Base-by-base conservation (phyloP, 2,113 vertebrate species). In the Pteruthius melanotis region DNA sequence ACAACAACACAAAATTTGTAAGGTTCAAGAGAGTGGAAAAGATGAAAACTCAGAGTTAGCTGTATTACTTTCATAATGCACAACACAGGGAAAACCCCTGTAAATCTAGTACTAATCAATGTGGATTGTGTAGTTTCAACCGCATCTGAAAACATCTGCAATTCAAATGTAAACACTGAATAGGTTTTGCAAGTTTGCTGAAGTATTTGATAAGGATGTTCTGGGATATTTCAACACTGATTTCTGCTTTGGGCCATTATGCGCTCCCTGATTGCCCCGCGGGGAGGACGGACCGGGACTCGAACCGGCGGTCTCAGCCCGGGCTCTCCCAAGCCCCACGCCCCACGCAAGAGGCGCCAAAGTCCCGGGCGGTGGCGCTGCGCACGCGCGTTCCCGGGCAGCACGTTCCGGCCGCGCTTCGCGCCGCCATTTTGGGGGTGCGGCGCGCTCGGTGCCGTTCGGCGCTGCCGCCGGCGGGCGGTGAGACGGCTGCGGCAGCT, bases 391-490 rank as follows among this genome's bases (percentile, higher is more conserved):
- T 0, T 4, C 7, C 2, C 0, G 10, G 4, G 1, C 9, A 1
- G 26, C 68, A 33, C 15, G 77, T 11, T 39, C 1, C 5, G 0
- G 10, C 1, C 0, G 2, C 1, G 2, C 1, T 0, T 1, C 0
- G 8, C 2, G 74, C 27, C 31, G 78, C 96, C 96, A 97, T 98
- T 23, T 97, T 95, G 65, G 31, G 31, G 4, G 52, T 24, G 44
- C 6, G 53, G 40, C 0, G 3, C 8, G 0, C 2, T 0, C 2
- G 20, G 0, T 5, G 1, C 6, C 0, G 0, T 2, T 1, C 0
- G 13, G 28, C 1, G 2, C 7, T 26, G 40, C 7, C 1, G 16
- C 5, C 5, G 10, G 21, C 2, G 39, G 33, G 1, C 19, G 10
- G 4, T 16, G 45, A 22, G 70, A 65, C 5, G 6, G 61, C 9